Evolutionary conservation across 1,140 invertebrate genomes (phyloP), one percentile per base, ranked within the genome.

Genomic region (Brachionus asplanchnoidis): DNA sequence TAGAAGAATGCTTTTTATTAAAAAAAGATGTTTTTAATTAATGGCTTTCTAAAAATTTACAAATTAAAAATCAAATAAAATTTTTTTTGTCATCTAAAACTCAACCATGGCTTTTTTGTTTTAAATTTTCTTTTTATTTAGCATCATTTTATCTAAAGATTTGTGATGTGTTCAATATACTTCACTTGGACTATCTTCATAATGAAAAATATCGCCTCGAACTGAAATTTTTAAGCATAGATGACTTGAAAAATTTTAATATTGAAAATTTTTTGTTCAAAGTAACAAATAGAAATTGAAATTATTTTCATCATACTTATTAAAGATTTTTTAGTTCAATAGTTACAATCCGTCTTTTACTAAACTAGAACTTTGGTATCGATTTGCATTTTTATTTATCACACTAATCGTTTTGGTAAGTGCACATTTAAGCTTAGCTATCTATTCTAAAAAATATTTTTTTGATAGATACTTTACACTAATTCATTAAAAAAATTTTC

Each of bases 281-380:
- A 91, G 95, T 97, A 90, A n/a, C n/a, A 95, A 94, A n/a, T 53
- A 7, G 2, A 32, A 26, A 78, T 26, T 23, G 11, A 14, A n/a
- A 32, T 32, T 26, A 53, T 17, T 94, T 89, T 65, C 86, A 82
- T 70, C 32, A n/a, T 42, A 84, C 66, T 84, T 85, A 50, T 88
- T 85, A 87, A 84, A 88, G 3, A 36, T 7, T 7, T 93, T 93
- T 85, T 92, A 97, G 95, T 97, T 97, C 88, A 96, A 96, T 89
- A 96, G 94, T 11, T 97, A 97, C 90, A 97, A 97, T 90, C 94
- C 95, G 73, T 93, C 93, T 0, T 98, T 97, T 88, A 98, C 96
- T 9, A 95, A 97, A 90, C 94, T 97, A 87, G 96, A 98, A 91
- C 96, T 98, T 84, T 97, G 95, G 95, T 96, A 98, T 88, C 91